These are phyloP conservation scores for Thumatha senex DNA, from an alignment of 2,888 invertebrate genomes.

Conservation along the genomic window DNA sequence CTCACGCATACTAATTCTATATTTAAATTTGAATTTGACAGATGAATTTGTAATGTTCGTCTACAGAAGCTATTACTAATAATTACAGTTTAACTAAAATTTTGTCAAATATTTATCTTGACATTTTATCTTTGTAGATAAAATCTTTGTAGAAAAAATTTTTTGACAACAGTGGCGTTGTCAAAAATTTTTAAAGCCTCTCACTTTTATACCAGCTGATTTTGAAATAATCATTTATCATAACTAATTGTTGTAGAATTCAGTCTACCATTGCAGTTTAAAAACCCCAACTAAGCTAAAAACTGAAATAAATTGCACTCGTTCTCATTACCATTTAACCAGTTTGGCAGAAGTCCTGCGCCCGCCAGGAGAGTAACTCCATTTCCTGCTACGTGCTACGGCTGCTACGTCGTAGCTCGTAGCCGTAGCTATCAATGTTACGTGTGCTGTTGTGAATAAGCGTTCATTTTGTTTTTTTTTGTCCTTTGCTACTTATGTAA, in stretches of 20 bases:
- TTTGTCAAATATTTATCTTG: not conserved
- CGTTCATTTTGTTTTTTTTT: not conserved
- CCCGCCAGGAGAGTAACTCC: conserved; percentile 66
- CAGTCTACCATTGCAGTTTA: conserved; percentile 13
- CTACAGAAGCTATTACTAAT: not conserved
- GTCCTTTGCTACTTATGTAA: conserved; percentile 14
- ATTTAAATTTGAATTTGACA: not conserved
- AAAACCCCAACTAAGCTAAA: conserved; percentile 34
- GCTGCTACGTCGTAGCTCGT: conserved; percentile 59
- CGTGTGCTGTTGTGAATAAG: not conserved
- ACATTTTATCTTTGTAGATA: not conserved
- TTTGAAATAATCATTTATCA: not conserved
- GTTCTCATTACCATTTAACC: conserved; percentile 73
- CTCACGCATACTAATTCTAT: not conserved
- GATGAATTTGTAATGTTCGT: not conserved
- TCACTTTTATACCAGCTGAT: not conserved
- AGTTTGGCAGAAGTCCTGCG: conserved; percentile 69
- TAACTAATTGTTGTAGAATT: conserved; percentile 8
- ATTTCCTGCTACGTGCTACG: conserved; percentile 76
- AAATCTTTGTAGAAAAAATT: too few species aligned
- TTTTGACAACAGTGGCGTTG: not conserved
- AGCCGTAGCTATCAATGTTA: conserved; percentile 31
- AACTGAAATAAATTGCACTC: conserved; percentile 59
- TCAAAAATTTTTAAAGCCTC: not conserved
- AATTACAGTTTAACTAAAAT: not conserved